These are phyloP conservation scores for Synergus gifuensis DNA, from an alignment of 2,888 invertebrate genomes.

Conservation along the genomic window DNA sequence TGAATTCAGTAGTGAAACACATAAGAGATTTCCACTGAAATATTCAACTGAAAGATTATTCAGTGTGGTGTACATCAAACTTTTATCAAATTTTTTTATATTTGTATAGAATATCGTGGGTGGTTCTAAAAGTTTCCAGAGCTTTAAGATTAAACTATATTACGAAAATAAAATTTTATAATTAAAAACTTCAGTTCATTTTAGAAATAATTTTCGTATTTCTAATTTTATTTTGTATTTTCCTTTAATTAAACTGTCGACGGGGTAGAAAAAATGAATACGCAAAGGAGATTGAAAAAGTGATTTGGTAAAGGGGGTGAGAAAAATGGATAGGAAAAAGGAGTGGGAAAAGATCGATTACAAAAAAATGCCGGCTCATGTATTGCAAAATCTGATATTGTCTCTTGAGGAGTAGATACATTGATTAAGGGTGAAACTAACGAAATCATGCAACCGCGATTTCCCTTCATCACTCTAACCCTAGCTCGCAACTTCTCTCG, in stretches of 20 bases:
- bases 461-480: slow-evolving; percentile 33
- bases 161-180: not conserved
- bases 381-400: slow-evolving; percentile 5
- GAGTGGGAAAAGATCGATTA: too few relatives aligned
- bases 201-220: not conserved
- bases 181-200: not conserved
- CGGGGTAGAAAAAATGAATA: too few relatives aligned
- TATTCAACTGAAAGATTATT: not conserved
- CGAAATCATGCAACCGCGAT: slow-evolving; percentile 33
- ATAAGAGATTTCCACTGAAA: not conserved
- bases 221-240: too few relatives aligned
- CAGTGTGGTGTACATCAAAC: not conserved
- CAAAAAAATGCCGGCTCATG: not conserved
- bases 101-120: not conserved
- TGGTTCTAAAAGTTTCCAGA: not conserved
- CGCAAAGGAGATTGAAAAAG: too few relatives aligned
- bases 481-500: slow-evolving; percentile 32
- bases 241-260: too few relatives aligned
- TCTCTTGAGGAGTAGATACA: slow-evolving; percentile 15
- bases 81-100: not conserved
- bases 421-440: slow-evolving; percentile 41
- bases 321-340: too few relatives aligned
- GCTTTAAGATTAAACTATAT: not conserved
- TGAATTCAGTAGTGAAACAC: not conserved
- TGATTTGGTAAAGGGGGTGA: too few relatives aligned